Evolutionary conservation across 2,888 invertebrate genomes (phyloP), one percentile per base, ranked within the genome.

Genomic region (Troilus luridus): DNA sequence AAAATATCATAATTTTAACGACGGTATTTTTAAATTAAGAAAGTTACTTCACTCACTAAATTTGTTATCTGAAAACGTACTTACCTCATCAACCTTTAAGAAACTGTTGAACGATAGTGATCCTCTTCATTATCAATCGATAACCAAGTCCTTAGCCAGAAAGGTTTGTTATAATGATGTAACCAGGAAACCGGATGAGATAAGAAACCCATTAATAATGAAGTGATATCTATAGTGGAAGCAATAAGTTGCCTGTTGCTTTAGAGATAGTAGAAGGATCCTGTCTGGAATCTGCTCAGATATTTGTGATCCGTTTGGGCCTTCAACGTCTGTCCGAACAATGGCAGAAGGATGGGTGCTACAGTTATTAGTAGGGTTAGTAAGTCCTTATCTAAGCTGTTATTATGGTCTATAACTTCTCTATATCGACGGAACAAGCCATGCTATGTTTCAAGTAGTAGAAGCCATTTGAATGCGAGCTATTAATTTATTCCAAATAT

Each of bases 101-200:
- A 41, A 41, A 41, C 41, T 41, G 41, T 41, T 41, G 41, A 41
- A 41, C 41, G 41, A 41, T 41, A 77, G 19, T 41, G 10, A 17
- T 41, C 8, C 8, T 77, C 41, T 14, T 41, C 17, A 77, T 77
- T 77, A 27, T 41, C 27, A 1, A 77, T 41, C 27, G 27, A 67
- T 41, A 41, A 41, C 27, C 19, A 41, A 77, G 27, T 14, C 19
- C 14, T 77, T 8, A 12, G 8, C 27, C 24, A 72, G 72, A 27
- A 7, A 77, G 72, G 3, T 41, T 41, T 41, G 41, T 41, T 41
- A 41, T 41, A 1, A 77, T 41, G 72, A 41, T 77, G 41, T 27
- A 41, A 19, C 72, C 27, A 77, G 72, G 72, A 77, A 77, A 27
- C 72, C 72, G 72, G 72, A 77, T 77, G 72, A 41, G 72, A 77